Base-by-base conservation (phyloP, 2,888 invertebrate genomes). In the Drosophila antonietae region DNA sequence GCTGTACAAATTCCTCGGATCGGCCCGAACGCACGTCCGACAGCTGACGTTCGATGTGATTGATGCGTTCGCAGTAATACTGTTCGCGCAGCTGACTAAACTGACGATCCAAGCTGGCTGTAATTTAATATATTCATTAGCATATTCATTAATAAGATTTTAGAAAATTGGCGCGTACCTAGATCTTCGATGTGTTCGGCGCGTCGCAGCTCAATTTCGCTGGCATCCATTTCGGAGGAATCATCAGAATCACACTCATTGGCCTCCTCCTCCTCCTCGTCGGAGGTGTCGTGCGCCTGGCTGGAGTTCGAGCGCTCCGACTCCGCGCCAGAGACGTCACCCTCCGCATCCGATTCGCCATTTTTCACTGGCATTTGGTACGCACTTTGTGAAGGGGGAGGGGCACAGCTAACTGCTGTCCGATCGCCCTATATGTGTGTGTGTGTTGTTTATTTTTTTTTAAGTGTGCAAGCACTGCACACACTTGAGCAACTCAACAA, bases 161-260 rank as follows among this genome's bases (percentile, higher is more conserved):
- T 7, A 0, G 10, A 0, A 57, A 33, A 15, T 64, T 61, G 43
- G 46, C 47, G 64, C 52, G 74, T 82, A 95, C 95, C 93, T 92
- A 98, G 94, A 91, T 97, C 97, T 88, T 97, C 96, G 80, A 97
- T 94, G 87, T 97, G 97, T 90, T 97, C 97, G 79, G 95, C 95
- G 76, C 97, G 94, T 61, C 97, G 94, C 68, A 95, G 94, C 90
- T 98, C 98, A 85, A 97, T 98, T 93, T 98, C 98, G 78, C 95
- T 96, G 91, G 97, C 98, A 92, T 98, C 98, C 96, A 98, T 96
- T 93, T 98, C 98, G 64, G 96, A 96, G 68, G 96, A 96, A 92
- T 96, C 96, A 93, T 96, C 96, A 18, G 96, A 96, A 83, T 96
- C 96, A n/a, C 95, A 96, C 87, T 96, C 96, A 85, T 96, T 96